A percentile compares a stretch with the other conserved stretches of the same genome.
Conservation (phyloP, 2,888 invertebrate genomes). For the Terebella lapidaria region DNA sequence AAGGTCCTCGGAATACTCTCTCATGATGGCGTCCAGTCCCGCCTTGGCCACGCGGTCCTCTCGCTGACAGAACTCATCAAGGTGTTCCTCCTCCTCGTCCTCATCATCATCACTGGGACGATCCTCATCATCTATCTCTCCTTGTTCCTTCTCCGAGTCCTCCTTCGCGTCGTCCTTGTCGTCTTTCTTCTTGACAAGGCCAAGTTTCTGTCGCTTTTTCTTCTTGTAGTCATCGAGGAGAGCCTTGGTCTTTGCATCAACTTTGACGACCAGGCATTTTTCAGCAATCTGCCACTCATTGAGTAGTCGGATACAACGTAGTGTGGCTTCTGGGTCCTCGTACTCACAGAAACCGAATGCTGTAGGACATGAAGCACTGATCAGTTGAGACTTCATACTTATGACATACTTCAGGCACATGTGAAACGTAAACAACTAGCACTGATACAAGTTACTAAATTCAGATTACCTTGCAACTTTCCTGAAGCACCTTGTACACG, state of each 20-base stretch:
- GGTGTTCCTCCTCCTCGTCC: conserved; percentile 33
- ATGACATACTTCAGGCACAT: neutral
- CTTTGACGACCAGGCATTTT: conserved; percentile 86
- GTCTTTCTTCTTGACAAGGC: conserved; percentile 8
- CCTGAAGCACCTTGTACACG: conserved; percentile 74
- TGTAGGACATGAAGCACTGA: conserved; percentile 34
- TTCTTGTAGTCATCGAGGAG: conserved; percentile 76
- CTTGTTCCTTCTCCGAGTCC: conserved; percentile 29
- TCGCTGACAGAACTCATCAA: conserved; percentile 59
- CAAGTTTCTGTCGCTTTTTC: conserved; percentile 12
- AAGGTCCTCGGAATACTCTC: conserved; percentile 65
- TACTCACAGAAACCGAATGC: conserved; percentile 98
- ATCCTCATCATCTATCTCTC: conserved; percentile 28
- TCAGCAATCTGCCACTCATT: conserved; percentile 90
- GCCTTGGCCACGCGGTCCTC: conserved; percentile 72
- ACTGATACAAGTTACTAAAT: neutral
- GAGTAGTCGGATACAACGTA: conserved; percentile 82
- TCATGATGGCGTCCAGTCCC: conserved; percentile 73
- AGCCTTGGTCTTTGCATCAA: conserved; percentile 94
- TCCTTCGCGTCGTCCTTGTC: conserved; percentile 18
- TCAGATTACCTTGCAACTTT: conserved; percentile 57
- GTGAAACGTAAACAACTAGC: neutral
- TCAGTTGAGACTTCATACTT: neutral
- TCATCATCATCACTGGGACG: conserved; percentile 18
- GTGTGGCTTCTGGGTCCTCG: conserved; percentile 89